These are phyloP conservation scores for Lissocephala sabroskyi DNA, from an alignment of 2,888 invertebrate species.

Conservation along the genomic window DNA sequence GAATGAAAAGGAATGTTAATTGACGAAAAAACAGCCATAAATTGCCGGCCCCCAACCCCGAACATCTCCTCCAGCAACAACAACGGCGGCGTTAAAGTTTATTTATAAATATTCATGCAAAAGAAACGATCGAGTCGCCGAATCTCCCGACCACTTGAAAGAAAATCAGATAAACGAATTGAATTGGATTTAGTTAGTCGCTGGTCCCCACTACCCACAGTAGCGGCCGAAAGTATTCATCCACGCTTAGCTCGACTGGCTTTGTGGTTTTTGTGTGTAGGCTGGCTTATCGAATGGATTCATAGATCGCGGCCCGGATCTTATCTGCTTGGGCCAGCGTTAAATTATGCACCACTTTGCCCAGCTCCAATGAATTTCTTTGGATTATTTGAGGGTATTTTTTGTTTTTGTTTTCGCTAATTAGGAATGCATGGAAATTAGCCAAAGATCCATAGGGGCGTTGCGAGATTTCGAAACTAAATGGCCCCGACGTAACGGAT, in stretches of 20 bases:
- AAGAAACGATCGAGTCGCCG: conserved; percentile 1
- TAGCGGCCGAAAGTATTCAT: conserved; percentile 32
- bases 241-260: too few relatives aligned
- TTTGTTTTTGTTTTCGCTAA: conserved; percentile 21
- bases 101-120: conserved; percentile 38
- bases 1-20: conserved; percentile 16
- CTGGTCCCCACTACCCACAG: conserved; percentile 16
- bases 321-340: conserved; percentile 8
- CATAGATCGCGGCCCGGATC: background rate
- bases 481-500: too few relatives aligned
- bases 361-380: conserved; percentile 7
- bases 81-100: background rate
- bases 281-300: conserved; percentile 10
- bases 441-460: conserved; percentile 10
- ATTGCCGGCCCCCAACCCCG: conserved; percentile 25
- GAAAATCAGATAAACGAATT: conserved; percentile 52
- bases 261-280: conserved; percentile 49
- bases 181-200: conserved; percentile 35
- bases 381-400: background rate
- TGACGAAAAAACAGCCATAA: conserved; percentile 25
- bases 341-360: conserved; percentile 16
- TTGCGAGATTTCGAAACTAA: conserved; percentile 24
- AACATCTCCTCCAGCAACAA: background rate
- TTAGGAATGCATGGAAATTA: conserved; percentile 33
- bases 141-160: conserved; percentile 35